These are phyloP conservation scores for Lithobates pipiens DNA, from an alignment of 2,797 vertebrate species.

Conservation along the genomic window DNA sequence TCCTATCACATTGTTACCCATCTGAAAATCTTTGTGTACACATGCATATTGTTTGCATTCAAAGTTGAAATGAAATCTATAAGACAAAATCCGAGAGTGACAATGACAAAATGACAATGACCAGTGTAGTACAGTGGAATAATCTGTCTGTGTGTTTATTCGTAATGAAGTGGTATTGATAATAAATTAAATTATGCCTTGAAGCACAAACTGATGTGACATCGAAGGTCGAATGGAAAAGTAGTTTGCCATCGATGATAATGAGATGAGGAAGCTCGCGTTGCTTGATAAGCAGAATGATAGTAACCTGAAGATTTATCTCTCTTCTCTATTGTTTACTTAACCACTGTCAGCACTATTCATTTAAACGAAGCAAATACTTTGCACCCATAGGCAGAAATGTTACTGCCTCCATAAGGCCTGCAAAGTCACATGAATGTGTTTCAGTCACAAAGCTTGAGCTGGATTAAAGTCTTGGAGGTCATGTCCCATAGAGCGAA, in stretches of 20 bases:
- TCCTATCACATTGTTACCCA: too few relatives aligned
- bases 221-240: slow-evolving; percentile 27
- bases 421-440: slow-evolving; percentile 28
- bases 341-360: slow-evolving; percentile 34
- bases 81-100: not conserved
- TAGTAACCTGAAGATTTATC: slow-evolving; percentile 51
- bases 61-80: not conserved
- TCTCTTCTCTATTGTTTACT: slow-evolving; percentile 42
- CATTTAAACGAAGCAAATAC: slow-evolving; percentile 44
- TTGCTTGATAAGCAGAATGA: slow-evolving; percentile 47
- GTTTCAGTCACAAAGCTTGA: slow-evolving; percentile 1
- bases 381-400: slow-evolving; percentile 45
- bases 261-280: slow-evolving; percentile 36
- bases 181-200: slow-evolving; percentile 48
- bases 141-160: slow-evolving; percentile 23
- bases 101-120: not conserved
- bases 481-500: not conserved
- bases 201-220: slow-evolving; percentile 45
- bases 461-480: not conserved
- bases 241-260: slow-evolving; percentile 46
- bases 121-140: not conserved
- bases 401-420: slow-evolving; percentile 17
- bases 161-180: slow-evolving; percentile 42
- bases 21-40: too few relatives aligned
- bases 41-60: too few relatives aligned